Percentiles rank a stretch among this genome's conserved stretches.
Conservation (phyloP, 1,140 invertebrate species). For the Cardiocondyla obscurior region DNA sequence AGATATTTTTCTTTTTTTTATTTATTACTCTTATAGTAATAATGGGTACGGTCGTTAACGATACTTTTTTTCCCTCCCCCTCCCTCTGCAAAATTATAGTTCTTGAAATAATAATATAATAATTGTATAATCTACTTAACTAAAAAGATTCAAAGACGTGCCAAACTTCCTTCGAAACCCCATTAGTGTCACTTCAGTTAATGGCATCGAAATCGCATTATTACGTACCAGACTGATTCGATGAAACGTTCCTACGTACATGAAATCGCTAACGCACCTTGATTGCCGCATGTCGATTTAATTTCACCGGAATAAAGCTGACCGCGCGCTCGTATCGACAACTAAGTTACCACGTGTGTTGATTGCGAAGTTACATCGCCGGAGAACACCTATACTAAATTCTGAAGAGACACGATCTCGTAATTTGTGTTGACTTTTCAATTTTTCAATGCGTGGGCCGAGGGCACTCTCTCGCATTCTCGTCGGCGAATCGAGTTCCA, state of each 20-base stretch:
- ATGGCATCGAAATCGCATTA: background rate
- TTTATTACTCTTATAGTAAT: no score
- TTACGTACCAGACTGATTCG: background rate
- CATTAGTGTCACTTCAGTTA: background rate
- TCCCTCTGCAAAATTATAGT: no score
- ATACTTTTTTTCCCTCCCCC: no score
- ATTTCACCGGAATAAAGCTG: conserved; percentile 6
- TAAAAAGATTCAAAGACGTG: background rate
- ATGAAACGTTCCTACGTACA: background rate
- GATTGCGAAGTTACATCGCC: conserved; percentile 33
- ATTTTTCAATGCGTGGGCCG: conserved; percentile 49
- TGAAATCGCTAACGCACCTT: conserved; percentile 17
- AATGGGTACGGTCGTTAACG: no score
- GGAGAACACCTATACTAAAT: conserved; percentile 43
- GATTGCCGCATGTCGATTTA: conserved; percentile 8
- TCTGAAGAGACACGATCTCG: conserved; percentile 36
- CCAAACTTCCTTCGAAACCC: background rate
- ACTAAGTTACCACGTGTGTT: conserved; percentile 36
- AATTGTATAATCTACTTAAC: background rate
- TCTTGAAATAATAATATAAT: background rate
- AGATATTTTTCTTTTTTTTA: no score
- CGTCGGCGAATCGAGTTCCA: conserved; percentile 65
- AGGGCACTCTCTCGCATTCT: conserved; percentile 25
- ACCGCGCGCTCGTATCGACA: conserved; percentile 27
- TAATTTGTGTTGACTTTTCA: conserved; percentile 53